Evolutionary conservation across 2,888 invertebrate genomes (phyloP), one percentile per base, ranked within the genome.

Genomic region (Parnassius orleans): DNA sequence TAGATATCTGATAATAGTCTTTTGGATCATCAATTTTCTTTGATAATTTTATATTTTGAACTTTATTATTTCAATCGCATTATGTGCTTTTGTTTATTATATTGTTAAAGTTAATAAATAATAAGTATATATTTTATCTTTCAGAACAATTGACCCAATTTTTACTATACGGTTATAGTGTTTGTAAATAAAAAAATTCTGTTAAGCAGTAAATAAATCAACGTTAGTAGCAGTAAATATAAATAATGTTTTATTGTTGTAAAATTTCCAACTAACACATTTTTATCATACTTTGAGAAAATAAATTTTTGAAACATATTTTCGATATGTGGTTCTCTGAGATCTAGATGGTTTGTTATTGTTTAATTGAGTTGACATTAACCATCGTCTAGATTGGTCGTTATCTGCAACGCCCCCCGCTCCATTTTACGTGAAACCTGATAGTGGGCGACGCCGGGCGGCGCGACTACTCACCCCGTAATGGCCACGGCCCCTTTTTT

Each of bases 341-440:
- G 53, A 51, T 56, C 59, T 63, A 63, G 55, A 63, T 63, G 54
- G 33, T 33, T 33, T 33, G 33, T 57, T 70, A 73, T 69, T 68
- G 74, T 72, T 75, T 82, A 83, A 87, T 85, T 79, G 83, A 74
- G 79, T 79, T 81, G 82, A 83, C 82, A 81, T 84, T 83, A 79
- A 81, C 80, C 85, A 83, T 76, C 80, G 80, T 81, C 80, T 84
- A 86, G 87, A 86, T 87, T 81, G 87, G 82, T 83, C 84, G 87
- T 88, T 88, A 90, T 90, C 89, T 84, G 87, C 86, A 79, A 79
- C 86, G 89, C 87, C 88, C 89, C 88, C 87, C 87, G 77, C 84
- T 88, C 83, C 84, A 86, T 90, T 88, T 90, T 87, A 88, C 90
- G 88, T 87, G 90, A 86, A 90, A 90, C 85, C 84, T 84, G 89